phyloP scores from a whole-genome alignment of 2,797 vertebrate genomes.

The Sitta carolinensis region DNA sequence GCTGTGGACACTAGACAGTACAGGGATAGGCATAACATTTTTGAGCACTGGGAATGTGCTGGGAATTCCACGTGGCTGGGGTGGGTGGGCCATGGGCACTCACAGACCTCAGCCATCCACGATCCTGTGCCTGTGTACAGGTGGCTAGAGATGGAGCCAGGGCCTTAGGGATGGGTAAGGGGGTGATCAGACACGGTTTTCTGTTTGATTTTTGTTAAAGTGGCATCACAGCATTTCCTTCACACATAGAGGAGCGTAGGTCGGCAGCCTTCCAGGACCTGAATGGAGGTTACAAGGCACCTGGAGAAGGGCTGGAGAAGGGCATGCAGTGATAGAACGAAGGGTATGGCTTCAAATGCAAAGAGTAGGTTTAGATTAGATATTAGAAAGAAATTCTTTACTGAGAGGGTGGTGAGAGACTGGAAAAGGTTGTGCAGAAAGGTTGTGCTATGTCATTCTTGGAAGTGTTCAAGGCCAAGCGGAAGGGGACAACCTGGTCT shows the following conservation, averaged over 20 bases:
- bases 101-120: rapidly evolving
- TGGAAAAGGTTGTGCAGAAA: neutral
- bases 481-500: neutral
- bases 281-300: neutral
- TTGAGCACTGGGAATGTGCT: neutral
- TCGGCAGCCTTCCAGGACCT: neutral
- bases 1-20: neutral
- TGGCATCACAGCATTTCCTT: neutral
- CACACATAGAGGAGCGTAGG: too few species aligned
- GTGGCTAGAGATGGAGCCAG: neutral
- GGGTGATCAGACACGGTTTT: neutral
- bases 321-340: neutral
- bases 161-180: neutral
- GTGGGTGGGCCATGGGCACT: rapidly evolving
- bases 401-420: neutral
- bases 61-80: rapidly evolving
- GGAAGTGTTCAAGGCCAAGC: neutral
- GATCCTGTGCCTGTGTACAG: neutral
- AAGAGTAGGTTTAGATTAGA: neutral
- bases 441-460: neutral
- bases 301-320: neutral
- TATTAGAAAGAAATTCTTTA: neutral
- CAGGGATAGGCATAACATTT: rapidly evolving
- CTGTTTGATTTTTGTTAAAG: neutral
- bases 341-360: neutral